Conservation (phyloP, 2,888 invertebrate species). For the Oligia latruncula region DNA sequence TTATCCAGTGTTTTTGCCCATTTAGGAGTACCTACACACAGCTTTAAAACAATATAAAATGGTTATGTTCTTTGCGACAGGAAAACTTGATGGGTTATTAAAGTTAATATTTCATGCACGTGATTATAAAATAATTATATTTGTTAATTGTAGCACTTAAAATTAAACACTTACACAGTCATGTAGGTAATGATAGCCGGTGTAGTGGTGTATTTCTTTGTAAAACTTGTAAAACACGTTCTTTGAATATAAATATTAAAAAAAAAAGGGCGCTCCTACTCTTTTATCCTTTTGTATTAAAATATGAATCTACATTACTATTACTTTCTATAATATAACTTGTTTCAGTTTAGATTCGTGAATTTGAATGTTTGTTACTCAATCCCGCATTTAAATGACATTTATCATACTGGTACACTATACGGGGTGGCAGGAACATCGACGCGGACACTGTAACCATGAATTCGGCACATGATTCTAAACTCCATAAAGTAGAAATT, state of each 20-base stretch:
- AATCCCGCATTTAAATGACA: neutral
- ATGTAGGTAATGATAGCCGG: neutral
- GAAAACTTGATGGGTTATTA: slow-evolving; percentile 38
- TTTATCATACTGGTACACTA: neutral
- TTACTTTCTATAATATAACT: neutral
- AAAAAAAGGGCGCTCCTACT: neutral
- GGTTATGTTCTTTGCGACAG: slow-evolving; percentile 7
- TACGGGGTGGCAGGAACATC: neutral
- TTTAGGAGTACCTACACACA: neutral
- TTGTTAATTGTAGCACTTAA: slow-evolving; percentile 19
- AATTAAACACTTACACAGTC: neutral
- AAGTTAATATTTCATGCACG: slow-evolving; percentile 34
- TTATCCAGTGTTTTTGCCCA: neutral
- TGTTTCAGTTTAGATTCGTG: neutral
- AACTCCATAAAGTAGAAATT: too few relatives aligned
- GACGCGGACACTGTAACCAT: too few relatives aligned
- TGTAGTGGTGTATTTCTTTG: neutral
- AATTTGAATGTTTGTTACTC: neutral
- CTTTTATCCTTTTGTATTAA: neutral
- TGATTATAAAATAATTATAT: slow-evolving; percentile 16
- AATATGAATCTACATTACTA: neutral
- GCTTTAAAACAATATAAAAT: slow-evolving; percentile 27
- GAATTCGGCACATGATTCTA: too few relatives aligned
- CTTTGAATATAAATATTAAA: neutral
- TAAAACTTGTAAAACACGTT: neutral